Conservation (phyloP, 2,113 vertebrate genomes). For the Collichthys lucidus region DNA sequence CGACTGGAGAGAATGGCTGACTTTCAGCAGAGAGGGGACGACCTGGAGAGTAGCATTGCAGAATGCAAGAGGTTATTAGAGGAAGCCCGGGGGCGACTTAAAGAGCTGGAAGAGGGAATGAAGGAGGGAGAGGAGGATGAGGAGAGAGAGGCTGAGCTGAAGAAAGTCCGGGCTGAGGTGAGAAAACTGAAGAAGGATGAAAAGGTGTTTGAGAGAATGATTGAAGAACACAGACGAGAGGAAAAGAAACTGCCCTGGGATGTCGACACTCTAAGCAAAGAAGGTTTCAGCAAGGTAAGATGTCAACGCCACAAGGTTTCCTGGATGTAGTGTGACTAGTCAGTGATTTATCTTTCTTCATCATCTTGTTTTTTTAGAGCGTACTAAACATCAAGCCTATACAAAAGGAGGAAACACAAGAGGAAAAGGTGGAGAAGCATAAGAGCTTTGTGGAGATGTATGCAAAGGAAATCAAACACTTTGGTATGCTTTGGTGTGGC, state of each 20-base stretch:
- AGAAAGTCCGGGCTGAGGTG: constrained; percentile 81
- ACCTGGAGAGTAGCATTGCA: constrained; percentile 82
- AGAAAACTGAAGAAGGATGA: constrained; percentile 88
- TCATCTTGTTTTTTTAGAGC: constrained; percentile 80
- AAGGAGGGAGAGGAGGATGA: constrained; percentile 51
- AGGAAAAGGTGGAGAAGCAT: constrained; percentile 88
- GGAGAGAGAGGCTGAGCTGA: constrained; percentile 73
- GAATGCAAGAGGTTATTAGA: constrained; percentile 84
- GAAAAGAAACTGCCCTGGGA: constrained; percentile 93
- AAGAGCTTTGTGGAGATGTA: constrained; percentile 89
- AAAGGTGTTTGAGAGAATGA: constrained; percentile 83
- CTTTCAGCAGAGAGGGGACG: constrained; percentile 90
- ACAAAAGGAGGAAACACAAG: constrained; percentile 81
- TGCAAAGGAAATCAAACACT: constrained; percentile 89
- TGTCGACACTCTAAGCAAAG: constrained; percentile 91
- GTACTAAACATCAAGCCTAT: constrained; percentile 86
- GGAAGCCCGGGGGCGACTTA: constrained; percentile 84
- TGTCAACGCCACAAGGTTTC: background rate
- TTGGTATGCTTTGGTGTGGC: constrained; percentile 80
- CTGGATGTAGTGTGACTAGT: background rate
- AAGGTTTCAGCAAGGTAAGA: constrained; percentile 92
- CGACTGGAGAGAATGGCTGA: constrained; percentile 90
- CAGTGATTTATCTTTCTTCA: background rate
- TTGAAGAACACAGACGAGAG: constrained; percentile 85
- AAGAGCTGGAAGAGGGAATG: constrained; percentile 75